phyloP scores from a whole-genome alignment of 2,888 invertebrate species.

The Agrotis segetum region DNA sequence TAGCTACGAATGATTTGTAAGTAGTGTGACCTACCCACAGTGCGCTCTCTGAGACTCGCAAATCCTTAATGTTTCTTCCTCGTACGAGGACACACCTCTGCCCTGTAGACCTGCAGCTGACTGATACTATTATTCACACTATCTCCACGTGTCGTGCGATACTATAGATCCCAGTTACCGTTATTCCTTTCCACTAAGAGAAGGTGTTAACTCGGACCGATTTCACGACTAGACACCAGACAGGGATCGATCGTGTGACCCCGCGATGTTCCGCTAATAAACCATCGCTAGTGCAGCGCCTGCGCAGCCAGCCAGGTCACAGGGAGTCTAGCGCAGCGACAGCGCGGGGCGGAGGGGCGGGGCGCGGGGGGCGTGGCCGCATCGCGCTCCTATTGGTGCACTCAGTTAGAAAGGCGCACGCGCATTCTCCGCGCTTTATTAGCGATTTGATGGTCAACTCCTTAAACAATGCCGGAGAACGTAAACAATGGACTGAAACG shows the following conservation, averaged over 20 bases:
- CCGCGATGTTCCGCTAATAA: constrained; percentile 56
- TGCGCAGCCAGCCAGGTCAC: constrained; percentile 43
- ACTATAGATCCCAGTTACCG: constrained; percentile 17
- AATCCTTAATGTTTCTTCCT: neutral
- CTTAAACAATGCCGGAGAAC: constrained; percentile 66
- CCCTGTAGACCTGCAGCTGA: neutral
- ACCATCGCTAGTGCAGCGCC: constrained; percentile 48
- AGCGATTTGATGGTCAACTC: constrained; percentile 67
- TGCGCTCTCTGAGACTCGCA: too few species aligned
- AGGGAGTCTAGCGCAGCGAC: constrained; percentile 46
- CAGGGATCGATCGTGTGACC: constrained; percentile 59
- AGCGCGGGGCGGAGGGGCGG: constrained; percentile 37
- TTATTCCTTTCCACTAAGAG: constrained; percentile 13
- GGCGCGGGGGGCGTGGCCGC: constrained; percentile 63
- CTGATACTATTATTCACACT: constrained; percentile 16
- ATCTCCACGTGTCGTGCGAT: neutral
- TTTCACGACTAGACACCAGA: constrained; percentile 41
- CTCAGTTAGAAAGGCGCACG: constrained; percentile 65
- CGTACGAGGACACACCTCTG: neutral
- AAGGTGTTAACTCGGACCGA: constrained; percentile 56
- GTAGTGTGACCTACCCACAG: neutral
- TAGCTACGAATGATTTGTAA: neutral
- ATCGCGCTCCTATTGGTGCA: constrained; percentile 60
- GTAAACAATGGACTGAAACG: constrained; percentile 78
- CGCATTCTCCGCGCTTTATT: constrained; percentile 64